Base-by-base conservation (phyloP, 2,113 vertebrate genomes). In the Calypte anna region DNA sequence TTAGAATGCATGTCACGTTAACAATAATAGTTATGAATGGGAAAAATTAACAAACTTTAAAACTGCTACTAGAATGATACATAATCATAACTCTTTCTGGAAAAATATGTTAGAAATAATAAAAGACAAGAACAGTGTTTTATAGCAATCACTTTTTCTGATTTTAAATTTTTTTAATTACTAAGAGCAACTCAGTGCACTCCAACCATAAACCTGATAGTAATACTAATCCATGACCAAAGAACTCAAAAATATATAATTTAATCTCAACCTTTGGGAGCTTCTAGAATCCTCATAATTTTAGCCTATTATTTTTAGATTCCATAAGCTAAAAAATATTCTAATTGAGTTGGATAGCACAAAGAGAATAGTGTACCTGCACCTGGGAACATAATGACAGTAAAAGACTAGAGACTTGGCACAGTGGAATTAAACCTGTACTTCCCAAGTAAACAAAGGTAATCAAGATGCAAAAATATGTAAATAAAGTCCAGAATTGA, bases 391-490 rank as follows among this genome's bases (percentile, higher is more conserved):
- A 46, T 31, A 59, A 82, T 58, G 58, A 62, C 28, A 80, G 76
- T 46, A 30, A 85, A n/a, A n/a, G 21, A 12, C 11, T 0, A 50
- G 68, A 88, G 69, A 38, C 25, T 64, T 68, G 62, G n/a, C 40
- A 43, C 2, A 46, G 38, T 24, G 36, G 68, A 94, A 82, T 82
- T 84, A 89, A 82, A 87, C 54, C 16, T 57, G 44, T 55, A 58
- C 33, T 66, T 59, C 58, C 54, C 40, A 89, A 84, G 87, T 51
- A 92, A 92, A 94, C 72, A 72, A 66, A 82, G 73, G 83, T 74
- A 91, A 95, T 91, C 86, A 90, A 74, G 81, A 92, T 54, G 24
- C 31, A 43, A 67, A 87, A 95, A 92, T n/a, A 85, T 28, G 70
- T 75, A 94, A 95, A 92, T 81, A 91, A 85, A 82, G 68, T 12